These are phyloP conservation scores for Glyptemys insculpta DNA, from an alignment of 2,797 vertebrate genomes.

Conservation along the genomic window DNA sequence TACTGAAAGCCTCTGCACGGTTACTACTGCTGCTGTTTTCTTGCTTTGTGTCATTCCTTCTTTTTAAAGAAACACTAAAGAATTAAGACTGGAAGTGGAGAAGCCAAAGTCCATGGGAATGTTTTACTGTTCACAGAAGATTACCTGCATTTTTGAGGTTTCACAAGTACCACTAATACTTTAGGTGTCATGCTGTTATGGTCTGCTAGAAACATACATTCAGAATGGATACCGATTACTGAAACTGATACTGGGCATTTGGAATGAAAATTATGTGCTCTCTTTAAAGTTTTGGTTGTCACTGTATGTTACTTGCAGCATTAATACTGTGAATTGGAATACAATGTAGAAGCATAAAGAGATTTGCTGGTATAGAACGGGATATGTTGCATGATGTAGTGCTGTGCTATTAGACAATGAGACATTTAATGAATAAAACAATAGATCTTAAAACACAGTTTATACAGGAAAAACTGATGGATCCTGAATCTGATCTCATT, in stretches of 20 bases:
- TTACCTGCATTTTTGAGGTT: slow-evolving; percentile 49
- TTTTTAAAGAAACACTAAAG: neutral
- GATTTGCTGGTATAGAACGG: slow-evolving; percentile 58
- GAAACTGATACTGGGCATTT: slow-evolving; percentile 62
- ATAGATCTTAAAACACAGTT: slow-evolving; percentile 42
- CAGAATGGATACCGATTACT: slow-evolving; percentile 48
- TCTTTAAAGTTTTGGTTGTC: slow-evolving; percentile 62
- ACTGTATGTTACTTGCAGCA: slow-evolving; percentile 27
- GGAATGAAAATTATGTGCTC: slow-evolving; percentile 58
- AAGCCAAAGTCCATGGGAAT: slow-evolving; percentile 45
- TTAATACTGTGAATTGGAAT: slow-evolving; percentile 58
- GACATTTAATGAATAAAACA: slow-evolving; percentile 65
- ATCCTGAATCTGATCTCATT: neutral
- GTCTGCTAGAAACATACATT: slow-evolving; percentile 24
- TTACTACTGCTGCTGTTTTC: neutral
- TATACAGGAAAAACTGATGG: neutral
- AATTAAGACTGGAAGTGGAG: slow-evolving; percentile 9
- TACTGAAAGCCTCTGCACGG: neutral
- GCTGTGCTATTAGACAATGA: slow-evolving; percentile 40
- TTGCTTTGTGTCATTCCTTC: neutral
- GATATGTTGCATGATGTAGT: slow-evolving; percentile 58
- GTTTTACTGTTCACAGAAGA: slow-evolving; percentile 5
- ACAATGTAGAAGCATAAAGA: slow-evolving; percentile 53
- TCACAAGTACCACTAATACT: slow-evolving; percentile 33
- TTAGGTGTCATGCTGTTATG: neutral